Conservation (phyloP, 2,797 vertebrate genomes). For the Acanthurus leucopareius region DNA sequence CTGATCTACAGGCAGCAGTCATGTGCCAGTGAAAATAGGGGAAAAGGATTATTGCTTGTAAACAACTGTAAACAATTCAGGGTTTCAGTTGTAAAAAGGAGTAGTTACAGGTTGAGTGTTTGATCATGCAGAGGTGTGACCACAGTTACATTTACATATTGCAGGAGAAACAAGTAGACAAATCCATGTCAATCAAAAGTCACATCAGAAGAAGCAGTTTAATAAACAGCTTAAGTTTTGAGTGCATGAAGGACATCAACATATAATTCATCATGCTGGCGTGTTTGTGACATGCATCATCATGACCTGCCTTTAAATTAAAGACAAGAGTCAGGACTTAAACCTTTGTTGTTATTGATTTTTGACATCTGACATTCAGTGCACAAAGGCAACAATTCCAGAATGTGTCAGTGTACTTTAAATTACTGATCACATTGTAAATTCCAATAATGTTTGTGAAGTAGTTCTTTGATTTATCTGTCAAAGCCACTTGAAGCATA, state of each 20-base stretch:
- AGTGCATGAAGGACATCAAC: too few species aligned
- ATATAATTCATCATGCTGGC: too few species aligned
- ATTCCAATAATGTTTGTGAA: conserved; percentile 16
- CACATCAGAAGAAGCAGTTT: too few species aligned
- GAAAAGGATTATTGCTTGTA: not conserved
- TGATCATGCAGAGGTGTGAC: too few species aligned
- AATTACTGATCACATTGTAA: conserved; percentile 8
- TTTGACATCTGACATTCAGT: conserved; percentile 18
- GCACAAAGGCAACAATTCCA: conserved; percentile 5
- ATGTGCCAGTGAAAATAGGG: not conserved
- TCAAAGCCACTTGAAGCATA: conserved; percentile 27
- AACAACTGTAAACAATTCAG: not conserved
- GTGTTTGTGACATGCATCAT: not conserved
- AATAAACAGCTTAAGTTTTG: too few species aligned
- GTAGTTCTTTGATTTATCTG: conserved; percentile 19
- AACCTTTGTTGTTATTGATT: not conserved
- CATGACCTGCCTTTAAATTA: not conserved
- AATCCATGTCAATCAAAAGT: too few species aligned
- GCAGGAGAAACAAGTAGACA: too few species aligned
- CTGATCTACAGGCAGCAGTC: not conserved
- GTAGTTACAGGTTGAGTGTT: too few species aligned
- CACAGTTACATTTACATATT: too few species aligned
- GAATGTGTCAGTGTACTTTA: not conserved
- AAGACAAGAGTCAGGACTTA: not conserved
- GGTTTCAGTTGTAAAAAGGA: not conserved